phyloP scores from a whole-genome alignment of 2,113 vertebrate species.

The Oncorhynchus keta region DNA sequence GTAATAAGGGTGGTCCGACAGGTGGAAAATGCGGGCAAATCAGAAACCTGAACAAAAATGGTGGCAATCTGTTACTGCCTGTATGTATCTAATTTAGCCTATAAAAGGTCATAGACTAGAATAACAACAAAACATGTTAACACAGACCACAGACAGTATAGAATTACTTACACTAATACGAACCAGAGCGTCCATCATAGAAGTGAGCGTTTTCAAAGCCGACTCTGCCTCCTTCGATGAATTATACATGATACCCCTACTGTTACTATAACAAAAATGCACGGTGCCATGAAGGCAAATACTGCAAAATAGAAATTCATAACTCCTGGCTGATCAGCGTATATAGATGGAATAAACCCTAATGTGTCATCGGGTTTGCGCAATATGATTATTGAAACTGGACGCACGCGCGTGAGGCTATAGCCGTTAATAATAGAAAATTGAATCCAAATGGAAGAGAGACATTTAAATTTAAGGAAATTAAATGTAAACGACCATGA shows the following conservation, averaged over 20 bases:
- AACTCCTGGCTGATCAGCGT: background rate
- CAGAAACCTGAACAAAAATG: background rate
- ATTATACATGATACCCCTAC: background rate
- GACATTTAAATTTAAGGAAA: background rate
- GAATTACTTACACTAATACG: constrained; percentile 66
- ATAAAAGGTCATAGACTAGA: no score
- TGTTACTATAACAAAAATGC: background rate
- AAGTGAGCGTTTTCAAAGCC: constrained; percentile 56
- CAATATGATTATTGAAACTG: background rate
- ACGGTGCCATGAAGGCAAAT: background rate
- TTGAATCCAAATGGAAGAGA: no score
- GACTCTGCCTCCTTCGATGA: constrained; percentile 58
- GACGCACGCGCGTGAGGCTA: background rate
- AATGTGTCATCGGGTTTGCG: background rate
- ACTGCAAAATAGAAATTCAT: background rate
- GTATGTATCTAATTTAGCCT: no score
- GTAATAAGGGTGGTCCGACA: background rate
- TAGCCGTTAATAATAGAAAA: background rate
- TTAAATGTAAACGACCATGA: background rate
- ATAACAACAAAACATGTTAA: background rate
- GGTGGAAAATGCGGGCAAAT: constrained; percentile 5
- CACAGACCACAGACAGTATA: background rate
- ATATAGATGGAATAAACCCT: background rate
- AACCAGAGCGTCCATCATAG: constrained; percentile 66
- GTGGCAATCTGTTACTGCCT: background rate